A percentile compares a stretch with the other conserved stretches of the same genome.
These are phyloP conservation scores for Penaeus chinensis DNA, from an alignment of 1,140 invertebrate species.

Conservation along the genomic window DNA sequence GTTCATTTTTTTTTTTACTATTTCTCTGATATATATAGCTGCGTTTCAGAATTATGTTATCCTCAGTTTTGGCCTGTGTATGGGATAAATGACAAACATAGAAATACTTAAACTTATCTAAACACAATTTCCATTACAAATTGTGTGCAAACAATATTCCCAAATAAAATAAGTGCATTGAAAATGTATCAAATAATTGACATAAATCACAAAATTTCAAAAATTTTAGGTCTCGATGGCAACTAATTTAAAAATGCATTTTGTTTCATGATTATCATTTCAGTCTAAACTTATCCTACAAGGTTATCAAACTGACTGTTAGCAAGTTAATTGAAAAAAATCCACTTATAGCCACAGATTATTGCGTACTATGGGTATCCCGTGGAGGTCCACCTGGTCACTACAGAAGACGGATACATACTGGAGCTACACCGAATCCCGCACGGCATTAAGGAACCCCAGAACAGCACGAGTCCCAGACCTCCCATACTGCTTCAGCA, in stretches of 20 bases:
- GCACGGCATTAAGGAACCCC: conserved; percentile 16
- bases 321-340: not conserved
- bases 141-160: not conserved
- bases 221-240: not conserved
- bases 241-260: not conserved
- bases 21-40: not conserved
- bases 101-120: too few relatives aligned
- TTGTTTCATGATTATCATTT: not conserved
- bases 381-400: conserved; percentile 51
- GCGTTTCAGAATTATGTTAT: not conserved
- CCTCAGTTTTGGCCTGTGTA: not conserved
- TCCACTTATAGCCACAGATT: conserved; percentile 45
- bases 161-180: not conserved
- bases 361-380: conserved; percentile 48
- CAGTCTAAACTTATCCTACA: not conserved
- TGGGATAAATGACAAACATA: not conserved
- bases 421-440: conserved; percentile 61
- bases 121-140: not conserved
- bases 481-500: conserved; percentile 78
- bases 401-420: conserved; percentile 59
- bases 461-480: not conserved
- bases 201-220: too few relatives aligned
- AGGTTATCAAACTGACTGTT: not conserved
- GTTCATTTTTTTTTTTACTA: too few relatives aligned
- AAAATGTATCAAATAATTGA: not conserved